A percentile compares a stretch with the other conserved stretches of the same genome.
Evolutionary conservation across 2,797 vertebrate genomes (phyloP).

Genomic region (Crocodylus rhombifer): DNA sequence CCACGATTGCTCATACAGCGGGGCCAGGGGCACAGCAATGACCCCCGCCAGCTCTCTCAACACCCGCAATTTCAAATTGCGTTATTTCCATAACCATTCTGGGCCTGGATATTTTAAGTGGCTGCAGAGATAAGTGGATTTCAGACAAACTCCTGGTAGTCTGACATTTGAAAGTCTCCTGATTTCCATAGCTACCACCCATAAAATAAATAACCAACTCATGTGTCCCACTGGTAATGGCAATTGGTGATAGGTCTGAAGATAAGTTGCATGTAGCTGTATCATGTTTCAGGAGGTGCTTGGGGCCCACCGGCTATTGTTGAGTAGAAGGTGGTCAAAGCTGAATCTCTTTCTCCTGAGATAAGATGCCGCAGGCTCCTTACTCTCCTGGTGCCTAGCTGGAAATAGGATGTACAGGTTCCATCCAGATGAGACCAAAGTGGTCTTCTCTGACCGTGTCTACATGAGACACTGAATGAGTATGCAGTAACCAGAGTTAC

Average conservation of each 20-base stretch:
- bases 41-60: too few species aligned
- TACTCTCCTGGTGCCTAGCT: too few species aligned
- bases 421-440: not conserved
- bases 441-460: too few species aligned
- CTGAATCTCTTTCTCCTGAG: not conserved
- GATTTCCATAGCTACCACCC: slow-evolving; percentile 66
- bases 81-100: slow-evolving; percentile 69
- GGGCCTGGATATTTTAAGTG: slow-evolving; percentile 64
- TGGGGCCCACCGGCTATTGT: not conserved
- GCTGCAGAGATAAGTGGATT: slow-evolving; percentile 75
- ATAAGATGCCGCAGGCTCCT: too few species aligned
- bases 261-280: not conserved
- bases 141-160: slow-evolving; percentile 68
- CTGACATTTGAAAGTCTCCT: slow-evolving; percentile 72
- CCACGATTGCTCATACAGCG: too few species aligned
- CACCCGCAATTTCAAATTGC: too few species aligned
- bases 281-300: not conserved
- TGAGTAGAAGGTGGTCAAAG: not conserved
- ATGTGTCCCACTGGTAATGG: not conserved
- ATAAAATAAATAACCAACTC: not conserved
- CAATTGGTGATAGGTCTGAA: not conserved
- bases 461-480: too few species aligned
- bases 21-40: too few species aligned
- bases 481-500: too few species aligned
- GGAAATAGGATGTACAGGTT: too few species aligned